Conservation (phyloP, 2,888 invertebrate species). For the Poecilobothrus nobilitatus region DNA sequence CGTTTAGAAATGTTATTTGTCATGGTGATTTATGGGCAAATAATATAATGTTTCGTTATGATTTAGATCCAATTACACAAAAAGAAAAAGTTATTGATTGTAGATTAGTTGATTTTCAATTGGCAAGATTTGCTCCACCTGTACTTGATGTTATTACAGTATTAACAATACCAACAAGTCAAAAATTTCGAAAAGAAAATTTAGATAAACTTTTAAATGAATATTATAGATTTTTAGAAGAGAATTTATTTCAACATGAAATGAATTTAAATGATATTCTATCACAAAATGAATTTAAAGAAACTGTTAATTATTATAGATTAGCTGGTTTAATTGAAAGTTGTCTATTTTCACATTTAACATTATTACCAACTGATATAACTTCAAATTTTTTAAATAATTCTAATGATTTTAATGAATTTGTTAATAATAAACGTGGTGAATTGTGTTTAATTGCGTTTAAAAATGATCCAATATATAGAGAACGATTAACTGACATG, state of each 20-base stretch:
- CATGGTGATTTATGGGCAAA: slow-evolving; percentile 47
- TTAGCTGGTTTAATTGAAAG: slow-evolving; percentile 50
- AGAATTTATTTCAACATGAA: slow-evolving; percentile 41
- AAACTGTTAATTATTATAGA: slow-evolving; percentile 43
- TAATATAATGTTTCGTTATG: slow-evolving; percentile 43
- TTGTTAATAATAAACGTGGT: slow-evolving; percentile 48
- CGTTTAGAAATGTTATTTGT: slow-evolving; percentile 40
- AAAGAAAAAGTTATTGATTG: slow-evolving; percentile 48
- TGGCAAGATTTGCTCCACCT: slow-evolving; percentile 56
- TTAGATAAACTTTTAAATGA: slow-evolving; percentile 46
- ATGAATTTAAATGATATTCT: slow-evolving; percentile 44
- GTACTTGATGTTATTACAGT: slow-evolving; percentile 52
- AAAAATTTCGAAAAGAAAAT: slow-evolving; percentile 43
- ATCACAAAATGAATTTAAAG: slow-evolving; percentile 43
- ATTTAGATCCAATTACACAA: slow-evolving; percentile 26
- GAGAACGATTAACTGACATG: slow-evolving; percentile 47
- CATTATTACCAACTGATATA: slow-evolving; percentile 48
- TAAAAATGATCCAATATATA: slow-evolving; percentile 45
- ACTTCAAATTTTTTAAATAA: slow-evolving; percentile 45
- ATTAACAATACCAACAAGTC: slow-evolving; percentile 46
- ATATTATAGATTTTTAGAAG: slow-evolving; percentile 49
- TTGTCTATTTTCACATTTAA: slow-evolving; percentile 47
- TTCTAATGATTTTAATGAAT: slow-evolving; percentile 48
- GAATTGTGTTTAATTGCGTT: slow-evolving; percentile 51
- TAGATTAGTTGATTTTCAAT: slow-evolving; percentile 61